Evolutionary conservation across 2,888 invertebrate genomes (phyloP).

Genomic region (Folsomia candida): DNA sequence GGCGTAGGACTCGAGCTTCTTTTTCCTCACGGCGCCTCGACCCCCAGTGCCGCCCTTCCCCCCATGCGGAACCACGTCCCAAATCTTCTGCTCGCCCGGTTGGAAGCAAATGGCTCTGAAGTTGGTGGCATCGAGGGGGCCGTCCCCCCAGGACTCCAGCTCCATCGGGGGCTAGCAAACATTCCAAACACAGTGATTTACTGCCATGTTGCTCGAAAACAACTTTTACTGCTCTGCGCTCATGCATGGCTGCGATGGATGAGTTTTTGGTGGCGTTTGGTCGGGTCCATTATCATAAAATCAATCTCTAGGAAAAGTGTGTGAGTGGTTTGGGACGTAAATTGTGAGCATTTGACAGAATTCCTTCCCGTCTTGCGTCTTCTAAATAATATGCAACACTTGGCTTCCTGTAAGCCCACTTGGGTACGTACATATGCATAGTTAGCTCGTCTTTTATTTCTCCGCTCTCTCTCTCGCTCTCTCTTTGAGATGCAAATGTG

Average conservation of each 20-base stretch:
- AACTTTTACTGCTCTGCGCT: background rate
- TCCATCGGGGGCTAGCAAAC: slow-evolving; percentile 51
- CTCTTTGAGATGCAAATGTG: no score
- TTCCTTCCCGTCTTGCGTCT: background rate
- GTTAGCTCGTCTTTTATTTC: no score
- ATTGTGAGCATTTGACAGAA: background rate
- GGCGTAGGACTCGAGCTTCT: slow-evolving; percentile 51
- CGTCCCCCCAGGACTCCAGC: slow-evolving; percentile 26
- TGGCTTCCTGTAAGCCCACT: no score
- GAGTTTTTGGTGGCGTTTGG: background rate
- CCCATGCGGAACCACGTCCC: slow-evolving; percentile 51
- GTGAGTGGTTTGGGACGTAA: background rate
- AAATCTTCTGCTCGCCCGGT: slow-evolving; percentile 52
- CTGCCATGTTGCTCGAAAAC: background rate
- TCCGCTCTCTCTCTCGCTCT: no score
- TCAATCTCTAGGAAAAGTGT: background rate
- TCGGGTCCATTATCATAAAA: background rate
- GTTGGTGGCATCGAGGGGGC: slow-evolving; percentile 51
- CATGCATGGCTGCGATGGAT: background rate
- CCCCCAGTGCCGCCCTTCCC: slow-evolving; percentile 15
- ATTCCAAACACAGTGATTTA: background rate
- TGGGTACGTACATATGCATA: no score
- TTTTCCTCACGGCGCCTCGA: slow-evolving; percentile 36
- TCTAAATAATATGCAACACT: no score
- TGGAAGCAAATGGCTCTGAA: slow-evolving; percentile 53